Evolutionary conservation across 1,140 invertebrate genomes (phyloP), one percentile per base, ranked within the genome.

Genomic region (Dendroctonus ponderosae): DNA sequence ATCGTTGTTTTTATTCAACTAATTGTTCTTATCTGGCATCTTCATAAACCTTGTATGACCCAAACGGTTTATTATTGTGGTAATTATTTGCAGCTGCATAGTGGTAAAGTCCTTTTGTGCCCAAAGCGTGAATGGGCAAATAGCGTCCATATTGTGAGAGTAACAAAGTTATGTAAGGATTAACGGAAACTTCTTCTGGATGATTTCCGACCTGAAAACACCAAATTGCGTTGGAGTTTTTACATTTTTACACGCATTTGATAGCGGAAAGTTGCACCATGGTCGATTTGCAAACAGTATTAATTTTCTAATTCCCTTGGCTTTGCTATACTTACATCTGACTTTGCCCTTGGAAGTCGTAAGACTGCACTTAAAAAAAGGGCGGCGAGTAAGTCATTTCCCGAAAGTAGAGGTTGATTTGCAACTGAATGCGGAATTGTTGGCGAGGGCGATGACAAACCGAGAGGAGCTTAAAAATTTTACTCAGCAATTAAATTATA

Each of bases 131-230:
- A 62, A 79, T 77, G 2, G 81, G 79, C 40, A 85, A 68, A 70
- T 87, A 86, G 64, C 81, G 79, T 3, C 85, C 85, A 75, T 86
- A 86, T 72, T 85, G 84, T 4, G 85, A 86, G 41, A 87, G 74
- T 50, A 85, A 75, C 40, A 86, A 80, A 42, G 83, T 81, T 7
- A 86, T 71, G 72, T 83, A 75, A 56, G 84, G 85, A 79, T 85
- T 84, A 12, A 82, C 70, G 3, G 84, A 80, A 56, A 79, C 76
- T 79, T 85, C 82, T 70, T 85, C 78, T 38, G 77, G 74, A 74
- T 79, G 83, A 72, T 86, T 86, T 69, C 79, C 82, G 61, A 78
- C 66, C 43, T 72, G 70, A 54, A 74, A 67, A 50, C 70, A 73
- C n/a, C n/a, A n/a, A n/a, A n/a, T n/a, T n/a, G n/a, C n/a, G n/a